These are phyloP conservation scores for Clarias macrocephalus DNA, from an alignment of 2,113 vertebrate species.

Conservation along the genomic window DNA sequence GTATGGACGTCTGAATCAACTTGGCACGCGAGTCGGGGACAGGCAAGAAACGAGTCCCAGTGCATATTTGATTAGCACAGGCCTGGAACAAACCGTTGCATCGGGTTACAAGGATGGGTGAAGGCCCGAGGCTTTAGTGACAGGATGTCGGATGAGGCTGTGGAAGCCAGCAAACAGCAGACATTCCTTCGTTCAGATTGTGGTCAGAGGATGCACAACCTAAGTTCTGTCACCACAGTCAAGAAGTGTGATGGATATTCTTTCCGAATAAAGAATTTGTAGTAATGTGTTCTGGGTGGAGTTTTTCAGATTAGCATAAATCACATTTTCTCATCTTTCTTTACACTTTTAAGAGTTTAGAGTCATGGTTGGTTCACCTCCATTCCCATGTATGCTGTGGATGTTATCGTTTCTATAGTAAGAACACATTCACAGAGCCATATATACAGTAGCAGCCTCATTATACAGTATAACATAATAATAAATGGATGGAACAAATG, in stretches of 20 bases:
- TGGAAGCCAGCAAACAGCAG: background rate
- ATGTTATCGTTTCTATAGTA: background rate
- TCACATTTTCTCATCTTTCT: background rate
- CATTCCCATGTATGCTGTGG: background rate
- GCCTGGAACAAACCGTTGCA: conserved; percentile 3
- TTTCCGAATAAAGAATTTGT: too few species aligned
- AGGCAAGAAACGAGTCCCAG: background rate
- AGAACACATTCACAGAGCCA: background rate
- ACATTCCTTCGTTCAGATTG: background rate
- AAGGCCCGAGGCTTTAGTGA: background rate
- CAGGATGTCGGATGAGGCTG: background rate
- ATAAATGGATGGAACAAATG: background rate
- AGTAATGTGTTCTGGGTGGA: too few species aligned
- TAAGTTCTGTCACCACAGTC: background rate
- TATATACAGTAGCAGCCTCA: background rate
- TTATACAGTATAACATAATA: background rate
- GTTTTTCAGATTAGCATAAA: background rate
- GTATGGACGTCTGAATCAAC: background rate
- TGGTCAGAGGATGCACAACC: background rate
- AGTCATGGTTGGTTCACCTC: background rate
- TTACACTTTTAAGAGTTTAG: background rate
- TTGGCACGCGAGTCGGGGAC: background rate
- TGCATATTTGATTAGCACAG: background rate
- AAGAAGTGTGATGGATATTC: background rate
- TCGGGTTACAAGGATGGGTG: background rate